A percentile compares a stretch with the other conserved stretches of the same genome.
phyloP scores from a whole-genome alignment of 2,888 invertebrate species.

The Brachynemurus nebulosus region DNA sequence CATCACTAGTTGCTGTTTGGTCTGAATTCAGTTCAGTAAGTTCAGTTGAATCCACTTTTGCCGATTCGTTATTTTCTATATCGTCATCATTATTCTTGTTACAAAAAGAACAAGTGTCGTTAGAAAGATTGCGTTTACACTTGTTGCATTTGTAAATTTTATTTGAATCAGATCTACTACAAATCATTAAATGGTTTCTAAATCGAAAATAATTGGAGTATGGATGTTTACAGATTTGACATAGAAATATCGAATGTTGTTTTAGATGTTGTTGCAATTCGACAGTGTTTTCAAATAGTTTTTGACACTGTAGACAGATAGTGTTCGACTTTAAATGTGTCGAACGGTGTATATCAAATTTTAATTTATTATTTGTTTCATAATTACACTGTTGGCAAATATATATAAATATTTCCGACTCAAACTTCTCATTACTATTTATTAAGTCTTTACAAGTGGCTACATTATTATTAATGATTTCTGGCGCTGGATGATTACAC shows the following conservation, averaged over 20 bases:
- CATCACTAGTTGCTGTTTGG: too few relatives aligned
- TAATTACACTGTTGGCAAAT: background rate
- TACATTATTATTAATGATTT: too few relatives aligned
- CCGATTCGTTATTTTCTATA: background rate
- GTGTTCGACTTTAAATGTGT: background rate
- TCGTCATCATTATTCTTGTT: background rate
- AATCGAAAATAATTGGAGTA: constrained; percentile 2
- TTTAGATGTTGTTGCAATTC: background rate
- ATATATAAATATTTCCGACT: background rate
- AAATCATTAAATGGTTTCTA: constrained; percentile 4
- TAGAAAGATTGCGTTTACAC: constrained; percentile 3
- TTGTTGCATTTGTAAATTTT: background rate
- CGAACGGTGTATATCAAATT: background rate
- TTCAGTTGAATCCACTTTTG: background rate
- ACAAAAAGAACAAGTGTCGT: background rate
- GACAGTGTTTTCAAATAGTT: background rate
- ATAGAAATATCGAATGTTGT: constrained; percentile 5
- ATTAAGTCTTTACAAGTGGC: too few relatives aligned
- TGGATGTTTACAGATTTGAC: constrained; percentile 5
- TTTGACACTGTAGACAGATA: background rate
- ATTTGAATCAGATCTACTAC: background rate
- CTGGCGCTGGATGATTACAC: too few relatives aligned
- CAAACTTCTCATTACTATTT: too few relatives aligned
- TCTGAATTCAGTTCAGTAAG: too few relatives aligned
- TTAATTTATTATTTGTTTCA: background rate